These are phyloP conservation scores for Tringa solitaria DNA, from an alignment of 2,113 vertebrate species.

Conservation along the genomic window DNA sequence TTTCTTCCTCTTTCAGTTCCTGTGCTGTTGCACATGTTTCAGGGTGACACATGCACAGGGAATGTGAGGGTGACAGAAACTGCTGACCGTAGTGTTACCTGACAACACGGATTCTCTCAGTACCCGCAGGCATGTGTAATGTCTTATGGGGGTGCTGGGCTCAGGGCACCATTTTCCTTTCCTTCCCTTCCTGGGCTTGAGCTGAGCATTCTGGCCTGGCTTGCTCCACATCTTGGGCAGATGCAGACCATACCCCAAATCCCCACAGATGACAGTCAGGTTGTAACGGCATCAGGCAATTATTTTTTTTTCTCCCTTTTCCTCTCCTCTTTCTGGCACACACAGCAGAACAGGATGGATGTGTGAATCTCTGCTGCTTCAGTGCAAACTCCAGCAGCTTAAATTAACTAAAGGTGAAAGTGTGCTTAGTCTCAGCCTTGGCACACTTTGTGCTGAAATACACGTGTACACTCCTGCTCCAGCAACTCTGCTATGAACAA, in stretches of 20 bases:
- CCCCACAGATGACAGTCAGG: background rate
- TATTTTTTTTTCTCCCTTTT: background rate
- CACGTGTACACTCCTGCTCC: accelerated
- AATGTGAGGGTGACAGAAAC: background rate
- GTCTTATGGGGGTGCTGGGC: background rate
- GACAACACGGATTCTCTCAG: background rate
- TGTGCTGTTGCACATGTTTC: background rate
- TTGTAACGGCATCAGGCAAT: background rate
- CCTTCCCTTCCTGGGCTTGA: background rate
- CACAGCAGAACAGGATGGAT: background rate
- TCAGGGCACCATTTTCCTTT: background rate
- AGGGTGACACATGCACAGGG: background rate
- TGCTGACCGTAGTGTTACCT: background rate
- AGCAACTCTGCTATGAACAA: background rate
- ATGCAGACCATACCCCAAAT: background rate
- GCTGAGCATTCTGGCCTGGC: background rate
- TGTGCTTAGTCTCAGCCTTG: background rate
- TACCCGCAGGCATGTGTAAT: background rate
- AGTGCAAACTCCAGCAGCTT: background rate
- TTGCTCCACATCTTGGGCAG: background rate
- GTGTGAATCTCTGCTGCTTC: background rate
- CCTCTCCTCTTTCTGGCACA: background rate
- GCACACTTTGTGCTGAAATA: background rate
- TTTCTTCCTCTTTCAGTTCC: background rate
- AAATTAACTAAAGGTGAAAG: background rate